Evolutionary conservation across 2,888 invertebrate genomes (phyloP).

Genomic region (Harpalus rufipes): DNA sequence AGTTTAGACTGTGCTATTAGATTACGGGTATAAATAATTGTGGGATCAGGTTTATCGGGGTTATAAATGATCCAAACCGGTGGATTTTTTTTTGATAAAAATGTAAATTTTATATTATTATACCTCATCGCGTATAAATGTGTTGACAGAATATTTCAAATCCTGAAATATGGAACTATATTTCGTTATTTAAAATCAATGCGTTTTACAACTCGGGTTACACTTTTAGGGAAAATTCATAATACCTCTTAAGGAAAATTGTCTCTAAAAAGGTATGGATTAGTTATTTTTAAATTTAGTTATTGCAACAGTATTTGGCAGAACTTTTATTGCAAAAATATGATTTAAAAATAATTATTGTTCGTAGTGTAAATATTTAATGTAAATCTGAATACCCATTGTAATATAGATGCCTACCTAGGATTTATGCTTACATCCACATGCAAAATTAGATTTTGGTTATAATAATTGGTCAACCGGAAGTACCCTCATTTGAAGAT

Average conservation of each 20-base stretch:
- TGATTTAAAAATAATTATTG: too few species aligned
- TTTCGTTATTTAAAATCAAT: neutral
- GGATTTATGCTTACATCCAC: too few species aligned
- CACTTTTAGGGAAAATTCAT: neutral
- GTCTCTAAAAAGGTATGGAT: too few species aligned
- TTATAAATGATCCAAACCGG: slow-evolving; percentile 30
- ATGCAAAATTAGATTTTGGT: too few species aligned
- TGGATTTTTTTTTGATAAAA: slow-evolving; percentile 36
- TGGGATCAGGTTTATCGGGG: slow-evolving; percentile 44
- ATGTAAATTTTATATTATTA: slow-evolving; percentile 50
- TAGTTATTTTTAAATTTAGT: too few species aligned
- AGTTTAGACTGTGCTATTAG: slow-evolving; percentile 48
- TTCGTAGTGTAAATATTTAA: too few species aligned
- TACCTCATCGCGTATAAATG: slow-evolving; percentile 11
- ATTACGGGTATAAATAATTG: slow-evolving; percentile 55
- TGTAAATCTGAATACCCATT: too few species aligned
- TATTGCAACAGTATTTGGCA: too few species aligned
- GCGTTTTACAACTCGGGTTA: neutral
- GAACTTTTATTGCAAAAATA: too few species aligned
- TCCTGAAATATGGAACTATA: neutral
- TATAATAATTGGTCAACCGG: too few species aligned
- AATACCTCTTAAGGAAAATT: neutral
- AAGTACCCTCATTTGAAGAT: too few species aligned
- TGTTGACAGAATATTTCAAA: slow-evolving; percentile 29
- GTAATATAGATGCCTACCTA: too few species aligned